Evolutionary conservation across 2,888 invertebrate genomes (phyloP).

Genomic region (Odontomyia ornata): DNA sequence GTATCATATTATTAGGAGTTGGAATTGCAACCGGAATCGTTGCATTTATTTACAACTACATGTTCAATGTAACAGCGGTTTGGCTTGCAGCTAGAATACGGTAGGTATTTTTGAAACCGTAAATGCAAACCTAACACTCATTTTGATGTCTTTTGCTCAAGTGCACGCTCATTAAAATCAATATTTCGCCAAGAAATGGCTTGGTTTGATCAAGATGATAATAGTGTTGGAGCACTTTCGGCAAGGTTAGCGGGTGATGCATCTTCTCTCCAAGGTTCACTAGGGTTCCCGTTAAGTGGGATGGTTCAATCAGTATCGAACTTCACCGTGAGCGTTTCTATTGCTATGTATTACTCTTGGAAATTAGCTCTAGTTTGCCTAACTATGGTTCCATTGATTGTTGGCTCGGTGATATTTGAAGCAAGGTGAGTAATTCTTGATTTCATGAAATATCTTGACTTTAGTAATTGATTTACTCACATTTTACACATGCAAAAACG

Average conservation of each 20-base stretch:
- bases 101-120: conserved; percentile 54
- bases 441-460: background rate
- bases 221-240: conserved; percentile 76
- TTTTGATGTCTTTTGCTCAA: conserved; percentile 45
- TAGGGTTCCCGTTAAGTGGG: conserved; percentile 74
- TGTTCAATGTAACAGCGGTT: conserved; percentile 81
- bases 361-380: conserved; percentile 75
- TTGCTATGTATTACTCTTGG: conserved; percentile 74
- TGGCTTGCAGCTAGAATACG: conserved; percentile 75
- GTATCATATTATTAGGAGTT: conserved; percentile 71
- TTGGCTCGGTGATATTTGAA: conserved; percentile 73
- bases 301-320: conserved; percentile 74
- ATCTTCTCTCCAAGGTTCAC: conserved; percentile 76
- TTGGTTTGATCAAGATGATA: conserved; percentile 75
- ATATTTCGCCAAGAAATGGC: conserved; percentile 78
- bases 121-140: background rate
- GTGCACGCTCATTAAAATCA: conserved; percentile 67
- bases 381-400: conserved; percentile 73
- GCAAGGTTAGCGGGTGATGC: conserved; percentile 76
- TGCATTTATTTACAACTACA: conserved; percentile 76
- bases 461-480: background rate
- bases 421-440: conserved; percentile 64
- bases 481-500: too few relatives aligned
- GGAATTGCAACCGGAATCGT: conserved; percentile 73
- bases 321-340: conserved; percentile 69